Conservation (phyloP, 2,888 invertebrate species). For the Notodonta dromedarius region DNA sequence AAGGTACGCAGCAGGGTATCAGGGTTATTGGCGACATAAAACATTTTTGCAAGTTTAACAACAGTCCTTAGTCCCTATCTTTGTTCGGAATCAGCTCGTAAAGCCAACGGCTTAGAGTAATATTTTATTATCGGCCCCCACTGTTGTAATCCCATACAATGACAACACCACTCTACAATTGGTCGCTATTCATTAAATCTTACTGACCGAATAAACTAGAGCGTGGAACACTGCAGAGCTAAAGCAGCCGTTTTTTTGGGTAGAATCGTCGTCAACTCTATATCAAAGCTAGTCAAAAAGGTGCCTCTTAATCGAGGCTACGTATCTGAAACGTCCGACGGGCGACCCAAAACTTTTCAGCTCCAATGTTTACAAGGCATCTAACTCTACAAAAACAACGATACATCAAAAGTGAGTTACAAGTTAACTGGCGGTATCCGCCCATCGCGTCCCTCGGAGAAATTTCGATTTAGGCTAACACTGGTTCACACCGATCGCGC, state of each 20-base stretch:
- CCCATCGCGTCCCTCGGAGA: constrained; percentile 49
- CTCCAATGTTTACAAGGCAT: constrained; percentile 70
- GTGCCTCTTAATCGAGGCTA: constrained; percentile 47
- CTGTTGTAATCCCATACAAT: constrained; percentile 61
- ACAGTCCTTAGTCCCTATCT: constrained; percentile 59
- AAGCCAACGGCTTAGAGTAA: constrained; percentile 61
- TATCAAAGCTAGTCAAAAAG: constrained; percentile 17
- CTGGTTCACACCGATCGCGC: constrained; percentile 40
- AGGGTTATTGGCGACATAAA: constrained; percentile 12
- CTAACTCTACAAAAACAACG: constrained; percentile 75
- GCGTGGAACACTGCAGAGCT: constrained; percentile 13
- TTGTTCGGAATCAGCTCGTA: constrained; percentile 63
- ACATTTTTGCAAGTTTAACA: constrained; percentile 41
- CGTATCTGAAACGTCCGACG: constrained; percentile 51
- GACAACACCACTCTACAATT: constrained; percentile 53
- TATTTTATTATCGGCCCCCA: constrained; percentile 66
- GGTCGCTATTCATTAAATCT: constrained; percentile 60
- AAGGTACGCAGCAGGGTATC: constrained; percentile 10
- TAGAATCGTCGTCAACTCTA: background rate
- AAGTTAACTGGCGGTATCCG: constrained; percentile 72
- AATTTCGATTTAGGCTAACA: constrained; percentile 72
- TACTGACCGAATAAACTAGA: constrained; percentile 48
- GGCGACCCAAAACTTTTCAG: constrained; percentile 68
- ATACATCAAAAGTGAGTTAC: constrained; percentile 81
- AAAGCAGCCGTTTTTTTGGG: background rate